phyloP scores from a whole-genome alignment of 2,797 vertebrate species.

The Acipenser ruthenus region DNA sequence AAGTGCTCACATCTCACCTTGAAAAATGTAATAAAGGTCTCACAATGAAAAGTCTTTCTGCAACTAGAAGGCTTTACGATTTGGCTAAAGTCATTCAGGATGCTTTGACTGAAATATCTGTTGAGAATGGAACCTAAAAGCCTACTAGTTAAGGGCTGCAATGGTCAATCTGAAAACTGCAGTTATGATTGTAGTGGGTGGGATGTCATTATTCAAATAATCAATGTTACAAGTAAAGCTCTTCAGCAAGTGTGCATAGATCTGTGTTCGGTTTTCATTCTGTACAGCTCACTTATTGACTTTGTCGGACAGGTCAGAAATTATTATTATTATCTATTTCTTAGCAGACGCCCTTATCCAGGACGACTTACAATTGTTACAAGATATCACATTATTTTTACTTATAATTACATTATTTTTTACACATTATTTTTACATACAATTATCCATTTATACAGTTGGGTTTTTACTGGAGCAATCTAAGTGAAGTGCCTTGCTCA shows the following conservation, averaged over 20 bases:
- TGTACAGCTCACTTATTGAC: neutral
- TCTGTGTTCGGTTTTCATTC: neutral
- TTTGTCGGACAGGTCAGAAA: neutral
- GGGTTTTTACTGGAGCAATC: no score
- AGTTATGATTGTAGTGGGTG: neutral
- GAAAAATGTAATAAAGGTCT: neutral
- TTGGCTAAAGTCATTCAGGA: neutral
- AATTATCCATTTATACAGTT: no score
- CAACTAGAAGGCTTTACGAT: neutral
- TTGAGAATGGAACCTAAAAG: no score
- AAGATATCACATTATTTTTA: no score
- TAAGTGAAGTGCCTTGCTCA: no score
- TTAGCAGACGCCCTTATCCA: no score
- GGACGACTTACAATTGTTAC: no score
- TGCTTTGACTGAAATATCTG: neutral
- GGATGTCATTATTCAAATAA: neutral
- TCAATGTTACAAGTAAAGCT: neutral
- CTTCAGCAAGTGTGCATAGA: neutral
- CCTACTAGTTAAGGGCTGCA: neutral
- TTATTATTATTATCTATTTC: no score
- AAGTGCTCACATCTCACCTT: slow-evolving; percentile 2
- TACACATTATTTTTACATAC: no score
- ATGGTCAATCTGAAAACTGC: neutral
- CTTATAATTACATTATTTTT: no score
- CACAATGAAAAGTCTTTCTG: neutral